These are phyloP conservation scores for Drosophila testacea DNA, from an alignment of 2,888 invertebrate species.

Conservation along the genomic window DNA sequence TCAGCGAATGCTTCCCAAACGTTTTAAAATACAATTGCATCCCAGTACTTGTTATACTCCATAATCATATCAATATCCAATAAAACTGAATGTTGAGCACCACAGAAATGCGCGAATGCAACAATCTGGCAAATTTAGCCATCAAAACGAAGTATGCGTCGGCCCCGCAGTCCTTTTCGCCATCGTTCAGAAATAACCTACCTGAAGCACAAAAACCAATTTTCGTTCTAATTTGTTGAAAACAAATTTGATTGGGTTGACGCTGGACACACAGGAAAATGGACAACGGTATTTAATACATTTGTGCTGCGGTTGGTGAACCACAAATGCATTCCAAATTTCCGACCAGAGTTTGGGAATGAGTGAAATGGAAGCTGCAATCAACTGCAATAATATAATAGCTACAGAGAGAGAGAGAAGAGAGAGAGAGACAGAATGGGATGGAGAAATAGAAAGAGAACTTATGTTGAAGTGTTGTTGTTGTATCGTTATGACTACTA, in stretches of 20 bases:
- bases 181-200: constrained; percentile 14
- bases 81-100: constrained; percentile 18
- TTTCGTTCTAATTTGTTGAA: constrained; percentile 58
- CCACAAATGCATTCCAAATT: constrained; percentile 44
- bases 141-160: constrained; percentile 35
- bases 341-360: background rate
- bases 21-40: background rate
- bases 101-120: constrained; percentile 29
- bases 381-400: constrained; percentile 77
- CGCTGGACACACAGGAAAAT: constrained; percentile 8
- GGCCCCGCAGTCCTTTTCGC: background rate
- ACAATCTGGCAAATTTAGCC: constrained; percentile 47
- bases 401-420: constrained; percentile 42
- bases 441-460: background rate
- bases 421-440: constrained; percentile 2
- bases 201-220: constrained; percentile 54
- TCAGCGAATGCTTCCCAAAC: background rate
- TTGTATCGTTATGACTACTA: constrained; percentile 62
- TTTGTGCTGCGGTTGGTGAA: constrained; percentile 48
- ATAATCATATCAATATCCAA: constrained; percentile 10
- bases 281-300: constrained; percentile 37
- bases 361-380: constrained; percentile 67
- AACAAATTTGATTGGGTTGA: constrained; percentile 60
- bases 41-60: background rate
- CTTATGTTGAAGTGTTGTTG: constrained; percentile 23